Base-by-base conservation (phyloP, 1,140 invertebrate genomes). In the Brachionus plicatilis region DNA sequence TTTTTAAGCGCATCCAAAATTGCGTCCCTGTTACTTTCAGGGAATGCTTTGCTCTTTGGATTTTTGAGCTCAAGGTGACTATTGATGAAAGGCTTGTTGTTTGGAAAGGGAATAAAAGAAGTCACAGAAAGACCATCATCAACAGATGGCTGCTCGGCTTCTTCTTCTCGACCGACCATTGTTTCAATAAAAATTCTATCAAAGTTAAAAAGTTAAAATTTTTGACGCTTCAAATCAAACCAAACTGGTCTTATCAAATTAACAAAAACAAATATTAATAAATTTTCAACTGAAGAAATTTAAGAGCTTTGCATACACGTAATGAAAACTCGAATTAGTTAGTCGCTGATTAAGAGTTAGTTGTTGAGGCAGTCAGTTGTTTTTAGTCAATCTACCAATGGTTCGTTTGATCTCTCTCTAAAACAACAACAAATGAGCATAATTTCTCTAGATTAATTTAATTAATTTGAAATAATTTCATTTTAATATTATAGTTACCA, bases 401-500 rank as follows among this genome's bases (percentile, higher is more conserved):
- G 53, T 9, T 60, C 53, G 17, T 20, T 20, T 60, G 53, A 60
- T 60, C 53, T 60, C 53, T 27, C 53, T 20, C 53, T 24, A 60
- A 60, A 72, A 72, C 33, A 72, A 72, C 68, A 72, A 72, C 33
- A 72, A 72, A 72, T 41, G 33, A 43, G 8, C 68, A 72, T 72
- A 72, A 72, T 72, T 72, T 72, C 68, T 41, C 53, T 60, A 43
- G 66, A 68, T 72, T 72, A 41, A 72, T 72, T 72, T 72, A 72
- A 72, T 72, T 72, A 72, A 72, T 72, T 70, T 70, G 27, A 70
- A 70, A 70, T 70, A 70, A 70, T 70, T 70, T 37, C 33, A 33
- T 70, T 72, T 41, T 72, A 72, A 41, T 72, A 68, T 43, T 72
- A 68, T 72, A 43, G 68, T 72, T 72, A 43, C 68, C 37, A 72